Percentiles rank a stretch among this genome's conserved stretches.
phyloP scores from a whole-genome alignment of 1,140 invertebrate genomes.

The Rhyzopertha dominica region DNA sequence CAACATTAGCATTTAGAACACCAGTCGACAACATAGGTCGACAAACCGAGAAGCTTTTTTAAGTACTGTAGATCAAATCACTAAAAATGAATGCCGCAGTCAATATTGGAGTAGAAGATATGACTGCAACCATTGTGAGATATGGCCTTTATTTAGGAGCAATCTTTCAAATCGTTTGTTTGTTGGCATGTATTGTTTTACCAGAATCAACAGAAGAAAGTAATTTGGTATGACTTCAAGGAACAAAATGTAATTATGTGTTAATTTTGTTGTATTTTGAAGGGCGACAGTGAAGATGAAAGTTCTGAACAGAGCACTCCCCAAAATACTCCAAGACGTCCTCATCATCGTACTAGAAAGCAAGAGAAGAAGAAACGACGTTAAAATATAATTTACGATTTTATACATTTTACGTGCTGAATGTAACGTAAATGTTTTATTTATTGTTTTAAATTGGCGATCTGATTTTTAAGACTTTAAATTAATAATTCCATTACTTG shows the following conservation, averaged over 20 bases:
- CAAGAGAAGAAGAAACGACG: constrained; percentile 55
- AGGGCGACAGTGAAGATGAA: constrained; percentile 51
- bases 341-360: constrained; percentile 48
- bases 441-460: too few relatives aligned
- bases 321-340: constrained; percentile 50
- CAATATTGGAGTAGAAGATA: constrained; percentile 50
- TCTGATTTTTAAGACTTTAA: too few relatives aligned
- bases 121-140: constrained; percentile 60
- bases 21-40: too few relatives aligned
- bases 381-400: too few relatives aligned
- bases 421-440: too few relatives aligned
- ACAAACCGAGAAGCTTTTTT: too few relatives aligned
- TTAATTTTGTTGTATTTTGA: constrained; percentile 20
- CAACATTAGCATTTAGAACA: too few relatives aligned
- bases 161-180: constrained; percentile 62
- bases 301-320: constrained; percentile 57
- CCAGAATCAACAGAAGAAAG: constrained; percentile 44
- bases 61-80: too few relatives aligned
- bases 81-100: constrained; percentile 38
- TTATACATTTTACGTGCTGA: too few relatives aligned
- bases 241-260: constrained; percentile 1
- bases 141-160: constrained; percentile 66
- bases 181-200: constrained; percentile 61
- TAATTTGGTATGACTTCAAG: constrained; percentile 29
- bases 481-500: too few relatives aligned